Conservation (phyloP, 2,888 invertebrate species). For the Dinocampus coccinellae region DNA sequence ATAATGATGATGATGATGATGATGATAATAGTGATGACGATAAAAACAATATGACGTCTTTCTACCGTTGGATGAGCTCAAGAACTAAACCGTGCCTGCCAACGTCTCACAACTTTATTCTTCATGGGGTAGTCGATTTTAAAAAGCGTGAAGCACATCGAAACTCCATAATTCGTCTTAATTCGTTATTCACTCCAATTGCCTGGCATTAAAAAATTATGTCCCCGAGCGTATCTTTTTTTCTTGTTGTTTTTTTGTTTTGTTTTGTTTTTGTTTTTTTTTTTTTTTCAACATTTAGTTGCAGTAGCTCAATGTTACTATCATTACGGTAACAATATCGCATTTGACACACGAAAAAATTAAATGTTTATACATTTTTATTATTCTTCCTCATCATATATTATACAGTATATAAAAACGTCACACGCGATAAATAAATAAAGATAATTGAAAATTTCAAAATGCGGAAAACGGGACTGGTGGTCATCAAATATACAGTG, state of each 20-base stretch:
- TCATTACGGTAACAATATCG: neutral
- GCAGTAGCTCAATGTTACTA: constrained; percentile 43
- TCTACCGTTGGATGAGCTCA: constrained; percentile 46
- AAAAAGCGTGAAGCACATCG: constrained; percentile 60
- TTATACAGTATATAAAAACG: neutral
- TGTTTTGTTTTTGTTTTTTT: no score
- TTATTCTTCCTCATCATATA: neutral
- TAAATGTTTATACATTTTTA: neutral
- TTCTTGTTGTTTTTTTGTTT: no score
- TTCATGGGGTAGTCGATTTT: constrained; percentile 44
- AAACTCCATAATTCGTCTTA: constrained; percentile 43
- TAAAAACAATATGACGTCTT: constrained; percentile 27
- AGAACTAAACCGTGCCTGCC: constrained; percentile 52
- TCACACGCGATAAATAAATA: neutral
- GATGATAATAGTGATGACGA: neutral
- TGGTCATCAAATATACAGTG: constrained; percentile 5
- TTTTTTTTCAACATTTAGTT: constrained; percentile 53
- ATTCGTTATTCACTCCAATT: constrained; percentile 56
- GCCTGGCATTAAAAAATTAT: constrained; percentile 43
- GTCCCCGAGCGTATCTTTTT: constrained; percentile 32
- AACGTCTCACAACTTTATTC: constrained; percentile 52
- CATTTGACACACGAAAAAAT: neutral
- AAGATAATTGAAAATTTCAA: neutral
- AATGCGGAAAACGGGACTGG: constrained; percentile 14
- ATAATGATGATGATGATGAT: neutral